Evolutionary conservation across 1,140 invertebrate genomes (phyloP), one percentile per base, ranked within the genome.

Genomic region (Acromyrmex echinatior): DNA sequence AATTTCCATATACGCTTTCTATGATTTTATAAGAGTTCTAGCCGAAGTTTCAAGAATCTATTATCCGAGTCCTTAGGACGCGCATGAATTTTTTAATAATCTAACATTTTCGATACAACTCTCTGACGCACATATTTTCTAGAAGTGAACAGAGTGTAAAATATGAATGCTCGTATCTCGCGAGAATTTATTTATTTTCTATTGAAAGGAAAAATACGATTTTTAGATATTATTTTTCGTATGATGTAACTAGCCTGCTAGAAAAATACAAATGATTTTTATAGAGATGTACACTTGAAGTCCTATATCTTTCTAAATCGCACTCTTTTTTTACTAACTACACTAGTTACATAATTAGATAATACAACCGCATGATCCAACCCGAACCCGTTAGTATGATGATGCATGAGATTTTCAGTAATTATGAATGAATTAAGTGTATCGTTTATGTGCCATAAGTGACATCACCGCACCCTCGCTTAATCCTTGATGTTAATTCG

Each of bases 61-160:
- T 16, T 21, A 21, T 28, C 28, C 14, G 1, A 45, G 49, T 88
- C 21, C 39, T 88, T 88, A 74, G 66, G 10, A 74, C 45, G 53
- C 25, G 80, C 80, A 84, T 84, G 80, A 74, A 49, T 63, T 5
- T 76, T 73, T n/a, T 35, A 45, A 70, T 9, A 58, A 68, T 80
- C 10, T 14, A 68, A 14, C 9, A 25, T 39, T 71, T 81, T 71
- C 21, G 5, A 71, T 49, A 56, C 51, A 74, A 25, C 35, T 58
- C 6, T 31, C 14, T 31, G 31, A 49, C 16, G 70, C 70, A 84
- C 56, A 81, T 28, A 70, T 39, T 62, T 73, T 74, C 39, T 49
- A 53, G 21, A 21, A 49, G 14, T 25, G 21, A 45, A 56, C 49
- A 18, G 14, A 68, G 25, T 73, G 21, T n/a, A 18, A 12, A 74